phyloP scores from a whole-genome alignment of 1,140 invertebrate genomes.

The Drosophila navojoa region DNA sequence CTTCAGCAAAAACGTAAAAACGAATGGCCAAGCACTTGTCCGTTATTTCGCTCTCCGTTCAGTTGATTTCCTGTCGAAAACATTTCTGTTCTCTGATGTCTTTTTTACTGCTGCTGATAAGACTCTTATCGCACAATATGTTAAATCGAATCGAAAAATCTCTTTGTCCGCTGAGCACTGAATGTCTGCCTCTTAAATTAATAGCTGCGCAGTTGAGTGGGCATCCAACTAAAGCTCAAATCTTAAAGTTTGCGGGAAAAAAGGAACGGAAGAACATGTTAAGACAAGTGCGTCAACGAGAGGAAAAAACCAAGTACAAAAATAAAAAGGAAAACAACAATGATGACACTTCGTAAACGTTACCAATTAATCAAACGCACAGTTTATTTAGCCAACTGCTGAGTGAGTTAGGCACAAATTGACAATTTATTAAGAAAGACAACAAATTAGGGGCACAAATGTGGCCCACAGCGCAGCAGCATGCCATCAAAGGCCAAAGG shows the following conservation, averaged over 20 bases:
- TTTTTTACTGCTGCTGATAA: constrained; percentile 8
- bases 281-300: background rate
- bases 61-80: constrained; percentile 3
- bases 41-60: constrained; percentile 3
- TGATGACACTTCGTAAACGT: constrained; percentile 36
- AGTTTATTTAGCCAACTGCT: constrained; percentile 52
- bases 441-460: constrained; percentile 56
- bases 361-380: constrained; percentile 63
- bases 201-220: background rate
- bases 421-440: constrained; percentile 58
- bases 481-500: constrained; percentile 14
- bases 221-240: background rate
- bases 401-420: constrained; percentile 66
- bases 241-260: background rate
- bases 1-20: constrained; percentile 27
- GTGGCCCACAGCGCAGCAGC: constrained; percentile 26
- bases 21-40: constrained; percentile 5
- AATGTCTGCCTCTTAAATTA: background rate
- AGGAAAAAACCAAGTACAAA: background rate
- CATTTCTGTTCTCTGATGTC: constrained; percentile 10
- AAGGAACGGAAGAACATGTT: background rate
- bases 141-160: constrained; percentile 6
- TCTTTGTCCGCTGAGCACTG: background rate
- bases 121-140: background rate
- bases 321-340: background rate